Conservation (phyloP, 2,888 invertebrate species). For the Gryllus longicercus region DNA sequence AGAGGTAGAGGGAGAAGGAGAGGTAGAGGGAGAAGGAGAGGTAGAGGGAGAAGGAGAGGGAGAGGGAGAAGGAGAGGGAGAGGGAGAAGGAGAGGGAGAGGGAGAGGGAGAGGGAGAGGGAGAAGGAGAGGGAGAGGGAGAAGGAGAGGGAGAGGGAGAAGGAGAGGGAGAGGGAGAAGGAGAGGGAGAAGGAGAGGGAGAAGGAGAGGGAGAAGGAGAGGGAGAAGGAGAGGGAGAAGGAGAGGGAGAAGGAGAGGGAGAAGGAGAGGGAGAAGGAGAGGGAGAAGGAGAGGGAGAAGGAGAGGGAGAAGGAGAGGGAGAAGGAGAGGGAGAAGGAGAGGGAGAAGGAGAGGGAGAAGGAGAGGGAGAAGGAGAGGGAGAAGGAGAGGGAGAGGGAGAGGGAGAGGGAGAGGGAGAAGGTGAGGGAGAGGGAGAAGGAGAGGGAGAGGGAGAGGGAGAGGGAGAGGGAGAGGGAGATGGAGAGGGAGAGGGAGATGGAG, state of each 20-base stretch:
- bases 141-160: too few species aligned
- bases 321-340: not conserved
- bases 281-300: not conserved
- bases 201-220: not conserved
- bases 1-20: too few species aligned
- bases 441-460: too few species aligned
- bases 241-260: too few species aligned
- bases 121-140: too few species aligned
- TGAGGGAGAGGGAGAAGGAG: not conserved
- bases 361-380: not conserved
- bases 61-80: too few species aligned
- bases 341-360: not conserved
- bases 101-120: too few species aligned
- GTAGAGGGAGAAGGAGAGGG: rapidly evolving
- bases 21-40: too few species aligned
- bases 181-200: not conserved
- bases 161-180: too few species aligned
- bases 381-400: not conserved
- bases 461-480: too few species aligned
- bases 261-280: not conserved
- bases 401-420: not conserved
- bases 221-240: too few species aligned
- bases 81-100: not conserved
- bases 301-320: not conserved
- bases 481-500: too few species aligned